Evolutionary conservation across 2,113 vertebrate species (phyloP).

Genomic region (Cephalopholis sonnerati): DNA sequence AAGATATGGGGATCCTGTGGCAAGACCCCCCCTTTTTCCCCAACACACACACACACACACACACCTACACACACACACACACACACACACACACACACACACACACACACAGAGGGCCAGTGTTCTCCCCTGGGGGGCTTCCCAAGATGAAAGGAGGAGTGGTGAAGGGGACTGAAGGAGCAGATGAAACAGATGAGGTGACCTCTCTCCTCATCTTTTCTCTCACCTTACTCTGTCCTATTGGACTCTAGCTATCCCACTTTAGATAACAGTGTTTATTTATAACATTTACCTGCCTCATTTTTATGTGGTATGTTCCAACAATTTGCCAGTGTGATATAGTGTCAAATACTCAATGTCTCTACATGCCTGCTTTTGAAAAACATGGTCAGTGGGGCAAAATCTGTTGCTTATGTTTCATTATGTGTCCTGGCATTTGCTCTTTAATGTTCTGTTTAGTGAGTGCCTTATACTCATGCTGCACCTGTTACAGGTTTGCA

Average conservation of each 20-base stretch:
- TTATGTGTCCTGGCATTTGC: background rate
- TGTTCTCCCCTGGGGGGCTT: conserved; percentile 79
- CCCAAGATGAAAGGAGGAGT: conserved; percentile 81
- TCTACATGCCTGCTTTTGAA: background rate
- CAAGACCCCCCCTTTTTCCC: conserved; percentile 49
- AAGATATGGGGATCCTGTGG: conserved; percentile 69
- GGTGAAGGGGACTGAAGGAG: conserved; percentile 62
- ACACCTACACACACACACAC: conserved; percentile 58
- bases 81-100: conserved; percentile 59
- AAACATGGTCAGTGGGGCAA: background rate
- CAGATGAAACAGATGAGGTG: conserved; percentile 79
- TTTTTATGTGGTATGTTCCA: background rate
- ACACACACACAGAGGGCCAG: conserved; percentile 70
- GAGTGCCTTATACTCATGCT: background rate
- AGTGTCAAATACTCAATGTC: background rate
- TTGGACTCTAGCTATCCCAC: background rate
- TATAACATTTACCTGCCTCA: background rate
- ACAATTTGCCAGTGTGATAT: background rate
- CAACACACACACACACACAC: conserved; percentile 51
- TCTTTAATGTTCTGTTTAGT: background rate
- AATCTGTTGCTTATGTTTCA: background rate
- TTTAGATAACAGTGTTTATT: background rate
- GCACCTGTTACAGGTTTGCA: background rate
- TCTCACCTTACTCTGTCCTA: conserved; percentile 14
- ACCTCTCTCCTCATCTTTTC: conserved; percentile 53